Base-by-base conservation (phyloP, 2,888 invertebrate species). In the Escarpia spicata region DNA sequence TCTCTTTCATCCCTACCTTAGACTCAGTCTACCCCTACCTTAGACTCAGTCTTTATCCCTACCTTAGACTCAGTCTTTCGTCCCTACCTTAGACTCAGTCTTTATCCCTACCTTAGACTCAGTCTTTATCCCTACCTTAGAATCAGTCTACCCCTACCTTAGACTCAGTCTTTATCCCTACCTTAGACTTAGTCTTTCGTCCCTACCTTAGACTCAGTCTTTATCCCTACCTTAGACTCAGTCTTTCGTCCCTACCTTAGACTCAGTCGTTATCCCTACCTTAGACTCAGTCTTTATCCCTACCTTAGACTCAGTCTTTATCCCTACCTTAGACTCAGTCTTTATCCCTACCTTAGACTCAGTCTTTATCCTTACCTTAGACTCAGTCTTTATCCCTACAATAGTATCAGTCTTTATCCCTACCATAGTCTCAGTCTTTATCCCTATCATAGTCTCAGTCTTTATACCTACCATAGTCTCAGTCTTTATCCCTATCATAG, bases 21-120 rank as follows among this genome's bases (percentile, higher is more conserved):
- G 98, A 98, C 97, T 98, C 97, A 3, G 97, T 97, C 94, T n/a
- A 98, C 97, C 92, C 97, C 97, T 97, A 95, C 97, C 97, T 98
- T 97, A 0, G 97, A 97, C 92, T 95, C 95, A 92, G 96, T 95
- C 93, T 97, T 95, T 90, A 96, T 96, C 45, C 95, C 96, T 90
- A 6, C 31, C 4, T 97, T 97, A 0, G 98, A 98, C 97, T 98
- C 97, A 3, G 97, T 97, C 94, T 97, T 97, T 90, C n/a, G 12
- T 43, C 43, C 31, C 43, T 90, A 9, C 6, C 52, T 9, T 52
- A 6, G 52, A 12, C 52, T 52, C 52, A 52, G 52, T 52, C 52
- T 52, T 52, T 52, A 52, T 52, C 52, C 52, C 52, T 52, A 9
- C 6, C 52, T 9, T 52, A 52, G 52, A 12, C 52, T 52, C 52